These are phyloP conservation scores for Axinella damicornis DNA, from an alignment of 37 sponge, comb jelly and placozoan genomes.

Conservation along the genomic window DNA sequence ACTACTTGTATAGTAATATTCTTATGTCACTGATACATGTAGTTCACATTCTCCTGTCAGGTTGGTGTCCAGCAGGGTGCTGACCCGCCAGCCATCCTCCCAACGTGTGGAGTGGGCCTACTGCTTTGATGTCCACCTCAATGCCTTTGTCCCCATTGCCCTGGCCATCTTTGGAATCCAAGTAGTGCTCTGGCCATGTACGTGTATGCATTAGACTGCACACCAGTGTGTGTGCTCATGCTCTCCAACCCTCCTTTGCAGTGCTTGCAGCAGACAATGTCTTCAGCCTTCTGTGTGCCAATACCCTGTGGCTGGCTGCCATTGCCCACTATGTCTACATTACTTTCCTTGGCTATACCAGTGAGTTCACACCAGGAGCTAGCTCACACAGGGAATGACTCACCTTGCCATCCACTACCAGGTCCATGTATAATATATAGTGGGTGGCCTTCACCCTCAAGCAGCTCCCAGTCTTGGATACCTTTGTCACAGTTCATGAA, in stretches of 20 bases:
- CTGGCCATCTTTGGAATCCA: slow-evolving; percentile 87
- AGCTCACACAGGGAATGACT: too few relatives aligned
- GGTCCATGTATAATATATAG: too few relatives aligned
- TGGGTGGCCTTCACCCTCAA: too few relatives aligned
- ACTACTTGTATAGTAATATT: too few relatives aligned
- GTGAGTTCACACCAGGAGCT: too few relatives aligned
- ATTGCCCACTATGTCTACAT: slow-evolving; percentile 87
- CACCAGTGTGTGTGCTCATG: background rate
- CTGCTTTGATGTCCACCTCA: slow-evolving; percentile 96
- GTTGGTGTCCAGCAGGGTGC: slow-evolving; percentile 53
- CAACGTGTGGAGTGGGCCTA: slow-evolving; percentile 93
- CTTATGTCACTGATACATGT: too few relatives aligned
- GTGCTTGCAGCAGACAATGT: slow-evolving; percentile 42
- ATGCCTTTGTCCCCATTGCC: slow-evolving; percentile 89
- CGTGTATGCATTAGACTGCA: background rate
- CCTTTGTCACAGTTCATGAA: too few relatives aligned
- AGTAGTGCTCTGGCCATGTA: slow-evolving; percentile 70
- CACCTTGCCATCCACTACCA: too few relatives aligned
- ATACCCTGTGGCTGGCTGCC: slow-evolving; percentile 86
- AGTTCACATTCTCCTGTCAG: slow-evolving; percentile 9
- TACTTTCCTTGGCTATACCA: slow-evolving; percentile 94
- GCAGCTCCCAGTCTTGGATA: too few relatives aligned
- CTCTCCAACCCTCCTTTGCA: background rate
- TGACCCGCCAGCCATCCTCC: background rate
- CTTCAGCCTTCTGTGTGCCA: slow-evolving; percentile 53